Conservation (phyloP, 2,888 invertebrate species). For the Elysia crispata region DNA sequence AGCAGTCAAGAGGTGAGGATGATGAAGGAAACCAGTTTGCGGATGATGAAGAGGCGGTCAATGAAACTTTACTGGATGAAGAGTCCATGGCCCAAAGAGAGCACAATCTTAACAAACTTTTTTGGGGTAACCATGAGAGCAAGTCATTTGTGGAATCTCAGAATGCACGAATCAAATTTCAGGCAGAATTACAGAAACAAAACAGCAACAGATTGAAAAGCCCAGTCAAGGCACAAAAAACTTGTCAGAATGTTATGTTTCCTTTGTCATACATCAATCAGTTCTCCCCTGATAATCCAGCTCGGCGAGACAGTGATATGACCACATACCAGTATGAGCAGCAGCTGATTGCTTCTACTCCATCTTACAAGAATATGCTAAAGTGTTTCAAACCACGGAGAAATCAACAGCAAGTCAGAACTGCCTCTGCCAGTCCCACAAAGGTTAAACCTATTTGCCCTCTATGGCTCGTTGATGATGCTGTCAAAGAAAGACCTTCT, state of each 20-base stretch:
- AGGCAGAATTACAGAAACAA: background rate
- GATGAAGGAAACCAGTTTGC: too few species aligned
- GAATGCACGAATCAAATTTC: background rate
- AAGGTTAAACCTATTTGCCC: background rate
- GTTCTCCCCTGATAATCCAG: constrained; percentile 38
- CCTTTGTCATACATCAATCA: constrained; percentile 17
- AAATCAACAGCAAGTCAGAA: background rate
- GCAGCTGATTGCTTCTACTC: background rate
- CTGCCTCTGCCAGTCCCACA: background rate
- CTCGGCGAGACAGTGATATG: constrained; percentile 29
- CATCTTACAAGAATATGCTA: background rate
- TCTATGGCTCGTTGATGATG: too few species aligned
- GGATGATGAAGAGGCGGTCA: too few species aligned
- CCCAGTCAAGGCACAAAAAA: background rate
- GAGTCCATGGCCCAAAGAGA: background rate
- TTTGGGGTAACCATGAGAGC: background rate
- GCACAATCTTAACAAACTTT: background rate
- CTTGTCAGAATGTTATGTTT: constrained; percentile 26
- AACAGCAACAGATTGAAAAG: background rate
- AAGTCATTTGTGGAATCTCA: constrained; percentile 34
- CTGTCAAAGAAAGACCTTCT: too few species aligned
- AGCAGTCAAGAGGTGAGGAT: too few species aligned
- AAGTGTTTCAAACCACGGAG: background rate
- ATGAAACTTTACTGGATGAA: background rate
- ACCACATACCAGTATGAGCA: background rate